These are phyloP conservation scores for Mungos mungo DNA, from an alignment of 2,113 vertebrate species.

Conservation along the genomic window DNA sequence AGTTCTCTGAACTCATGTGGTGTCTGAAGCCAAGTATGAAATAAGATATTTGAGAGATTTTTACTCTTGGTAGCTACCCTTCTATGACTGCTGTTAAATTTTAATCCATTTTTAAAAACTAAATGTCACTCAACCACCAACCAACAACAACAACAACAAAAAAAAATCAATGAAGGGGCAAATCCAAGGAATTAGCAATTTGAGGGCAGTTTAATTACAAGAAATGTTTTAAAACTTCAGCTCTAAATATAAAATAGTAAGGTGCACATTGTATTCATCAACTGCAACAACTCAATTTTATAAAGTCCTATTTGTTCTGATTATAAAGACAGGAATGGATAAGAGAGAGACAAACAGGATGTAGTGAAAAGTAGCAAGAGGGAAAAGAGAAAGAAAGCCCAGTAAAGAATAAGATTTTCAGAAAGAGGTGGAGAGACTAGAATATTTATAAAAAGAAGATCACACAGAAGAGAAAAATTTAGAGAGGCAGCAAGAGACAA, in stretches of 20 bases:
- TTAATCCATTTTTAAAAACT: neutral
- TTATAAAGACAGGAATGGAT: neutral
- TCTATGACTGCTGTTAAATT: neutral
- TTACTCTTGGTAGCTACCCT: neutral
- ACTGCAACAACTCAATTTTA: neutral
- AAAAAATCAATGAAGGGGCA: neutral
- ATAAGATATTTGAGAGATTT: neutral
- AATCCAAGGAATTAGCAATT: neutral
- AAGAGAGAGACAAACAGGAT: neutral
- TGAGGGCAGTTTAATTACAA: neutral
- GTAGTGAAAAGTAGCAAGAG: neutral
- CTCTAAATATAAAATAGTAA: neutral
- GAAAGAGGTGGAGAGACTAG: neutral
- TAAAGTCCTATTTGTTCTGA: neutral
- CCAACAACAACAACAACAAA: neutral
- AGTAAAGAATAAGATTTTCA: neutral
- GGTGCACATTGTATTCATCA: neutral
- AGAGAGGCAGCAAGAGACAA: neutral
- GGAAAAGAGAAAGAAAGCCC: neutral
- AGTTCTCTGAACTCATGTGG: neutral
- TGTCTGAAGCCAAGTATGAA: neutral
- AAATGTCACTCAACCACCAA: neutral
- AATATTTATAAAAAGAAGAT: neutral
- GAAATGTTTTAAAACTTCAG: neutral
- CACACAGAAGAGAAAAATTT: neutral